Evolutionary conservation across 2,888 invertebrate genomes (phyloP).

Genomic region (Pandemis heparana): DNA sequence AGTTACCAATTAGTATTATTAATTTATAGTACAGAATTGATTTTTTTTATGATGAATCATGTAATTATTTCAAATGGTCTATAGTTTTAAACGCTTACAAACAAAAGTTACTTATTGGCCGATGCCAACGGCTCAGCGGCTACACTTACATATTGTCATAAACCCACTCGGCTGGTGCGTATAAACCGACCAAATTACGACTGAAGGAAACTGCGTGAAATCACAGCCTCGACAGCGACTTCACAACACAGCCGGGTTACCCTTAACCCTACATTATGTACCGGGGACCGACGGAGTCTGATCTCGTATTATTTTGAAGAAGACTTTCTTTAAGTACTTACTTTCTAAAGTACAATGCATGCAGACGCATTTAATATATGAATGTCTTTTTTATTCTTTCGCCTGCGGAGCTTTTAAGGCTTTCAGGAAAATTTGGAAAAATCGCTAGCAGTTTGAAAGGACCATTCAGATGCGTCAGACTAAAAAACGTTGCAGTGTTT

Average conservation of each 20-base stretch:
- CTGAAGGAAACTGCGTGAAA: slow-evolving; percentile 53
- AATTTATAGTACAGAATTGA: too few relatives aligned
- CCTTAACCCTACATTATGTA: slow-evolving; percentile 49
- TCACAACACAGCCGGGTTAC: slow-evolving; percentile 50
- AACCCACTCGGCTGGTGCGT: slow-evolving; percentile 57
- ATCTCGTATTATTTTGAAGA: slow-evolving; percentile 43
- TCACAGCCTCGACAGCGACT: slow-evolving; percentile 49
- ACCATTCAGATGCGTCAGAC: slow-evolving; percentile 14
- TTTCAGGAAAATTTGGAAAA: slow-evolving; percentile 38
- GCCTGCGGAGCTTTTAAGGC: slow-evolving; percentile 24
- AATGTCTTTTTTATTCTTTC: slow-evolving; percentile 37
- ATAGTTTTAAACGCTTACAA: slow-evolving; percentile 74
- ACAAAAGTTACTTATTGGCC: slow-evolving; percentile 75
- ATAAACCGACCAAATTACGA: slow-evolving; percentile 59
- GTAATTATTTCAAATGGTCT: slow-evolving; percentile 57
- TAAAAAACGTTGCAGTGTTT: slow-evolving; percentile 17
- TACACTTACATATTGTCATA: slow-evolving; percentile 70
- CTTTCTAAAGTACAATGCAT: slow-evolving; percentile 41
- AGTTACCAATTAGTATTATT: too few relatives aligned
- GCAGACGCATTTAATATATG: slow-evolving; percentile 39
- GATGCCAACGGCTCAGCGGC: slow-evolving; percentile 69
- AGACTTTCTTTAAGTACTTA: slow-evolving; percentile 44
- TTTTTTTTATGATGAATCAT: slow-evolving; percentile 41
- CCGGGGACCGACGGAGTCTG: slow-evolving; percentile 38
- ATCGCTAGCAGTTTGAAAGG: slow-evolving; percentile 26